Base-by-base conservation (phyloP, 2,113 vertebrate genomes). In the Promerops cafer region DNA sequence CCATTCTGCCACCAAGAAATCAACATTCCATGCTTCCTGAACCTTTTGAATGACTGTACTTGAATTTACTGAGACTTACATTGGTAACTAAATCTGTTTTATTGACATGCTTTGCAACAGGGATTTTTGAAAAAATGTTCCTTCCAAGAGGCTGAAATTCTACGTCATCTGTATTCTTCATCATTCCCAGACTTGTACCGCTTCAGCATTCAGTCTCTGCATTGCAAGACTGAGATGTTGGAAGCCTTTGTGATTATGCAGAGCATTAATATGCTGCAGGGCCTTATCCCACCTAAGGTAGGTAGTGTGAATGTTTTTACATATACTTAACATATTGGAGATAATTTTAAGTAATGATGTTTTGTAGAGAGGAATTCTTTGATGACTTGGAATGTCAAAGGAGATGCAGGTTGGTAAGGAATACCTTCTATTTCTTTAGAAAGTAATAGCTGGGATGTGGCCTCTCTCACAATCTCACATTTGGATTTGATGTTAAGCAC, bases 161-260 rank as follows among this genome's bases (percentile, higher is more conserved):
- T 99, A 20, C 98, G 98, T 40, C 97, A 97, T 21, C 97, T 99
- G n/a, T 99, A 99, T 83, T 95, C 98, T 2, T 93, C 96, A 5
- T 99, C 98, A 2, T 99, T 99, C 90, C 96, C 98, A 2, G 98
- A 98, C 26, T 97, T 99, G 52, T 98, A 98, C 63, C 91, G 59
- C 69, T 99, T 99, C 97, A 98, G 98, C 44, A 28, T 98, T 76
- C 99, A 99, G 94, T 98, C 97, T 59, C 93, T 99, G 61, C 98
- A 99, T 53, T 97, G 95, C 79, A 99, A 99, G 96, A 99, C 98
- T 91, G 99, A 99, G 70, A 97, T 99, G 97, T 35, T 99, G 40
- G 99, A 99, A 94, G 98, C 99, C 74, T 99, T 99, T 95, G 98
- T 99, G 56, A 98, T 99, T 94, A 98, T 97, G 96, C 99, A 99